Base-by-base conservation (phyloP, 2,888 invertebrate species). In the Cryptops parisi region DNA sequence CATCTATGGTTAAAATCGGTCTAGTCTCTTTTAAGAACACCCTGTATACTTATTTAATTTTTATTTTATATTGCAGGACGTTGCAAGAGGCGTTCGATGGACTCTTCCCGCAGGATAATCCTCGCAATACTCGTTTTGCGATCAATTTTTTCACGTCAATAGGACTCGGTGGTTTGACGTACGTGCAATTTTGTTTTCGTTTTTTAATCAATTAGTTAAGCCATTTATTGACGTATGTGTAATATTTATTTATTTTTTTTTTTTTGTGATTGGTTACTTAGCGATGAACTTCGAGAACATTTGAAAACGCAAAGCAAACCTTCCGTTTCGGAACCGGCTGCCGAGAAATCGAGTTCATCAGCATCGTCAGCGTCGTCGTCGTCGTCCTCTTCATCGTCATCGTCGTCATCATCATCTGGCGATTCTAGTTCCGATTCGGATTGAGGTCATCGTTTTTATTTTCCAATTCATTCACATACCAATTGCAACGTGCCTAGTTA, bases 131-230 rank as follows among this genome's bases (percentile, higher is more conserved):
- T 0, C 75, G 97, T 64, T 98, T 98, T 72, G 86, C 97, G 0
- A 97, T 98, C 48, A 96, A 96, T 67, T 96, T 94, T 72, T 96
- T 96, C 69, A 94, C 94, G 0, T 88, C 91, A 0, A 94, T 94
- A 65, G 94, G 97, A 61, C 76, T 98, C 52, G 97, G 97, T 54
- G 96, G 94, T 1, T 73, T 98, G 1, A 98, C 97, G 74, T 78
- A 68, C 72, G 77, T 67, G n/a, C n/a, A n/a, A n/a, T 46, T 33
- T 21, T 19, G 15, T 1, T 9, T 45, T 24, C 22, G 40, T 25
- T 17, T 54, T 25, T 52, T 44, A n/a, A 15, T 26, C n/a, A n/a
- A n/a, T n/a, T n/a, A n/a, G n/a, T 48, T 17, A 15, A 25, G 3
- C n/a, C n/a, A n/a, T n/a, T n/a, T n/a, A n/a, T n/a, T n/a, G n/a